Percentiles rank a stretch among this genome's conserved stretches.
phyloP scores from a whole-genome alignment of 2,888 invertebrate species.

The Netelia fuscicornis region DNA sequence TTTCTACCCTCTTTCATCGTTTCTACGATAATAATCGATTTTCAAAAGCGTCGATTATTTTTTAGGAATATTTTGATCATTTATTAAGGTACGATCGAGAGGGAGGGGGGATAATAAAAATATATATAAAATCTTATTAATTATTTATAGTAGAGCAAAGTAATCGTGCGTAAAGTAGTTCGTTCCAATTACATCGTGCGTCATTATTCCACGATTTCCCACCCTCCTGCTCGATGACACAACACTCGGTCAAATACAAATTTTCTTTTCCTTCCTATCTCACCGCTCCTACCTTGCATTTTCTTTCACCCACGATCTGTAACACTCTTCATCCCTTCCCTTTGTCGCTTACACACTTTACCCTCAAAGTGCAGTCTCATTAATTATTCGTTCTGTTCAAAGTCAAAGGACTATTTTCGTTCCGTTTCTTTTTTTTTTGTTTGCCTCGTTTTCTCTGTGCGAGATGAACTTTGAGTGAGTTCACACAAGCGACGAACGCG shows the following conservation, averaged over 20 bases:
- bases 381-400: conserved; percentile 34
- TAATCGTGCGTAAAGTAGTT: background rate
- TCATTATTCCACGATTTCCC: conserved; percentile 15
- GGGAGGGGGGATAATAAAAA: too few relatives aligned
- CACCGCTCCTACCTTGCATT: background rate
- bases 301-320: background rate
- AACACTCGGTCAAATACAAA: background rate
- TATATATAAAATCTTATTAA: too few relatives aligned
- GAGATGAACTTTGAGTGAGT: conserved; percentile 21
- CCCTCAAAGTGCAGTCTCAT: conserved; percentile 7
- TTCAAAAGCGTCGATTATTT: too few relatives aligned
- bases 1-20: too few relatives aligned
- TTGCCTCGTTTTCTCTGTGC: conserved; percentile 16
- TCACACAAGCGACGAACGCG: conserved; percentile 16
- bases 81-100: too few relatives aligned
- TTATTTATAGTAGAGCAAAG: background rate
- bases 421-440: background rate
- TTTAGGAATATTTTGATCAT: too few relatives aligned
- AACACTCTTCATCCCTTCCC: background rate
- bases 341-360: background rate
- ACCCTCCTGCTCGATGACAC: background rate
- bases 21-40: too few relatives aligned
- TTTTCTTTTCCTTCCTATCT: background rate
- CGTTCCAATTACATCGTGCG: conserved; percentile 13
- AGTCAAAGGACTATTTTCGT: background rate